Evolutionary conservation across 2,888 invertebrate species (phyloP).

Genomic region (Zaprionus bogoriensis): DNA sequence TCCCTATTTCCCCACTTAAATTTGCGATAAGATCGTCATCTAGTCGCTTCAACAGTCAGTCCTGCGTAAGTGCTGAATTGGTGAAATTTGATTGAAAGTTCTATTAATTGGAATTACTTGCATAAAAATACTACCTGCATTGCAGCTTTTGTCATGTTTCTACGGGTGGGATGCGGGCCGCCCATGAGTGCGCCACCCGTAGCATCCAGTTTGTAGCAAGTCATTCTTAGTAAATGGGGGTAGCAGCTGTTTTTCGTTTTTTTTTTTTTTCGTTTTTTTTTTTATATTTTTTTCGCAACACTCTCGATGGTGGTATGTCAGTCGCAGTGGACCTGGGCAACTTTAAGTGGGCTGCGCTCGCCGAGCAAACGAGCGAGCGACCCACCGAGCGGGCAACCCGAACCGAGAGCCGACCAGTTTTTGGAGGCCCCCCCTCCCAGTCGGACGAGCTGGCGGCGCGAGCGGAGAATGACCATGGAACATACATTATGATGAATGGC

Average conservation of each 20-base stretch:
- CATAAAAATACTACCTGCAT: constrained; percentile 53
- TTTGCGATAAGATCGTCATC: not conserved
- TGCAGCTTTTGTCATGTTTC: constrained; percentile 17
- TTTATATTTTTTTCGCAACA: constrained; percentile 43
- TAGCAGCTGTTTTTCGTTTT: constrained; percentile 60
- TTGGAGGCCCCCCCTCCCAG: constrained; percentile 35
- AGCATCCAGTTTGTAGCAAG: constrained; percentile 51
- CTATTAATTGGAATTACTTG: constrained; percentile 67
- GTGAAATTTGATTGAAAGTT: constrained; percentile 8
- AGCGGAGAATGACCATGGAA: constrained; percentile 51
- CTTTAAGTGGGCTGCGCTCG: constrained; percentile 69
- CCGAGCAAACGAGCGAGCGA: constrained; percentile 26
- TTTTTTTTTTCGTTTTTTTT: constrained; percentile 1
- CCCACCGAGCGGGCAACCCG: constrained; percentile 11
- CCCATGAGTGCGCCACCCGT: constrained; percentile 67
- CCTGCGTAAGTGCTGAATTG: too few species aligned
- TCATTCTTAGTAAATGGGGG: constrained; percentile 67
- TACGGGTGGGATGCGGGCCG: constrained; percentile 10
- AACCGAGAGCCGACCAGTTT: constrained; percentile 47
- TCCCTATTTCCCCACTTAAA: not conserved
- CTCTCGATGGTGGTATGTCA: constrained; percentile 55
- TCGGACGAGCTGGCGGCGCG: constrained; percentile 37
- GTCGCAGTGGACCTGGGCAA: constrained; percentile 59
- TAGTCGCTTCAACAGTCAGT: too few species aligned
- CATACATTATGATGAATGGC: constrained; percentile 70